Percentiles rank a stretch among this genome's conserved stretches.
These are phyloP conservation scores for Spheniscus humboldti DNA, from an alignment of 2,797 vertebrate species.

Conservation along the genomic window DNA sequence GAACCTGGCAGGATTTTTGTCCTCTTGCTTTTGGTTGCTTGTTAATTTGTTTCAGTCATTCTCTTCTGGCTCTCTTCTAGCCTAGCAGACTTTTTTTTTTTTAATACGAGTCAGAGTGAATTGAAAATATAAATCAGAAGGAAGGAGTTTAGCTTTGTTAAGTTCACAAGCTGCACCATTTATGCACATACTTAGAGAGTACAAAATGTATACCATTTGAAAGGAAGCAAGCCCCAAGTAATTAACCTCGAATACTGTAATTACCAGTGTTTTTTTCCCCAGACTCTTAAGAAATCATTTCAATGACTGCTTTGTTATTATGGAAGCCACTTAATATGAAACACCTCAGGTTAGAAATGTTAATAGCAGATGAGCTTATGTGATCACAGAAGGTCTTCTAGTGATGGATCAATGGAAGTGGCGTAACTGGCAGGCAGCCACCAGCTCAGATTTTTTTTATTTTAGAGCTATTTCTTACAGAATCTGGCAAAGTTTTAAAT, in stretches of 20 bases:
- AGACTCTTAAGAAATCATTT: constrained; percentile 27
- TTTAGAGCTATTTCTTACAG: neutral
- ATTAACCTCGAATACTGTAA: constrained; percentile 52
- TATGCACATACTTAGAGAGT: neutral
- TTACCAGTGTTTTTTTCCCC: constrained; percentile 14
- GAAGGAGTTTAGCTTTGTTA: neutral
- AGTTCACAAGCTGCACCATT: neutral
- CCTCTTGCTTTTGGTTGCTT: neutral
- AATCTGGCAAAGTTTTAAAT: neutral
- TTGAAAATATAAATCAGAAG: constrained; percentile 6
- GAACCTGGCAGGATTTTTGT: neutral
- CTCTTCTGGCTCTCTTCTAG: neutral
- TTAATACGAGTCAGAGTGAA: neutral
- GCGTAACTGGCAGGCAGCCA: neutral
- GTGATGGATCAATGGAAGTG: neutral
- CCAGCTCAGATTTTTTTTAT: neutral
- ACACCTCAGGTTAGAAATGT: neutral
- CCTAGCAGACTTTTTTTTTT: neutral
- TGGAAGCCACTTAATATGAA: neutral
- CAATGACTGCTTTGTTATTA: constrained; percentile 25
- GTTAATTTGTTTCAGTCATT: neutral
- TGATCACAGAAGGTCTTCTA: neutral
- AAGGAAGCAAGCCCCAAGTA: constrained; percentile 1
- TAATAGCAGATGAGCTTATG: neutral
- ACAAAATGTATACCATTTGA: neutral